Evolutionary conservation across 2,888 invertebrate genomes (phyloP), one percentile per base, ranked within the genome.

Genomic region (Augiades crinisus): DNA sequence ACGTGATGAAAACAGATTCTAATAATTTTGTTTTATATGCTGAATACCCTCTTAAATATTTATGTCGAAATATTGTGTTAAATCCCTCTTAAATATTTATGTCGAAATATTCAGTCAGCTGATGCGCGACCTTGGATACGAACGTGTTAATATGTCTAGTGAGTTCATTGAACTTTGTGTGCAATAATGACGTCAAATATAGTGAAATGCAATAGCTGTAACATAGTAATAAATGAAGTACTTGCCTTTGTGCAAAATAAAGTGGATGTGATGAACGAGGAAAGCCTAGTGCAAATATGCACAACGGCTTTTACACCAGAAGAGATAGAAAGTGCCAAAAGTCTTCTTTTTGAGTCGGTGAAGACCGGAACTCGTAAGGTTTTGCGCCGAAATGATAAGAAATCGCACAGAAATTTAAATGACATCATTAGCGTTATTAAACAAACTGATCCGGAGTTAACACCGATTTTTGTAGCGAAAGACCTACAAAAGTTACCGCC

Each of bases 281-380:
- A 19, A 24, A 49, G 53, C 13, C 33, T 55, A n/a, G 34, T 46
- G n/a, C 36, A 46, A 19, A 43, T 51, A 5, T 55, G 51, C 31
- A 45, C 21, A 17, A 50, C 50, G 30, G 47, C 47, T 10, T 52
- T 52, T 17, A 17, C 19, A 21, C 5, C 19, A 22, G 38, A 27
- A 8, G 52, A 45, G 0, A 52, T 45, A 7, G 31, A 45, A 31
- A 6, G 12, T 5, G 52, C 52, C 1, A 52, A 52, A 13, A 30
- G 36, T 17, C 45, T 45, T 21, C 38, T 52, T 6, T 52, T 52
- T 40, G 45, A 52, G 30, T 38, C 45, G 2, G n/a, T 41, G 7
- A 6, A 3, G 1, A 31, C 31, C 3, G 13, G 10, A 4, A 12
- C 13, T 13, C 31, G 31, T 4, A 31, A 31, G 6, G 12, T 31